Conservation (phyloP, 2,113 vertebrate species). For the Calyptomena viridis region DNA sequence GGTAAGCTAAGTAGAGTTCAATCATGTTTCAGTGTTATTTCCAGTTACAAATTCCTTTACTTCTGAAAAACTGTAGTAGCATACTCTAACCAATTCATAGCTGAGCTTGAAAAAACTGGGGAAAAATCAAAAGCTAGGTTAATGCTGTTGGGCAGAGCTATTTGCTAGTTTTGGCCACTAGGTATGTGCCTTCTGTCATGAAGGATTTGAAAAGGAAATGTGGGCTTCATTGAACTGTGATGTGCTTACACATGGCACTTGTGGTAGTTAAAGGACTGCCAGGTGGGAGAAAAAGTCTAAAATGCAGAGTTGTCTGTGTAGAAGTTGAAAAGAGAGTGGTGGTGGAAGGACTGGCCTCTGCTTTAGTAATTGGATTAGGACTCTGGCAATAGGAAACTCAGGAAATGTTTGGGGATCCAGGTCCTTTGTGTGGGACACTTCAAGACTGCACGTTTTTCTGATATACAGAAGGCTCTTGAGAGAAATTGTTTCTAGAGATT, state of each 20-base stretch:
- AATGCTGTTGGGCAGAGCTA: background rate
- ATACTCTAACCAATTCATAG: background rate
- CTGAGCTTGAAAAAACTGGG: background rate
- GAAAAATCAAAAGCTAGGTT: background rate
- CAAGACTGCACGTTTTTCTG: background rate
- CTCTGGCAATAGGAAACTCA: fast-evolving
- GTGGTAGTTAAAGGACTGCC: background rate
- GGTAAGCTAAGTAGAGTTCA: background rate
- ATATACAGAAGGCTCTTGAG: background rate
- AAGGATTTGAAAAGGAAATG: background rate
- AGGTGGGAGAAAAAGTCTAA: background rate
- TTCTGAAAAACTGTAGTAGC: background rate
- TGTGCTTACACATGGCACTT: fast-evolving
- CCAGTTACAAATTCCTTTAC: background rate
- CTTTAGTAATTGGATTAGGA: background rate
- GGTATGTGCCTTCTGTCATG: background rate
- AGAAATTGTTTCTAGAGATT: background rate
- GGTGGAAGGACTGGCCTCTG: background rate
- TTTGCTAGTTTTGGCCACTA: no score
- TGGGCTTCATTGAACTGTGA: background rate
- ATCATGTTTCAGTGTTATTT: background rate
- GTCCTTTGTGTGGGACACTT: background rate
- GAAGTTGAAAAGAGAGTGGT: background rate
- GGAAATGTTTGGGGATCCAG: background rate
- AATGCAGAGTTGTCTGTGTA: background rate